Evolutionary conservation across 2,797 vertebrate genomes (phyloP).

Genomic region (Propithecus perrieri): DNA sequence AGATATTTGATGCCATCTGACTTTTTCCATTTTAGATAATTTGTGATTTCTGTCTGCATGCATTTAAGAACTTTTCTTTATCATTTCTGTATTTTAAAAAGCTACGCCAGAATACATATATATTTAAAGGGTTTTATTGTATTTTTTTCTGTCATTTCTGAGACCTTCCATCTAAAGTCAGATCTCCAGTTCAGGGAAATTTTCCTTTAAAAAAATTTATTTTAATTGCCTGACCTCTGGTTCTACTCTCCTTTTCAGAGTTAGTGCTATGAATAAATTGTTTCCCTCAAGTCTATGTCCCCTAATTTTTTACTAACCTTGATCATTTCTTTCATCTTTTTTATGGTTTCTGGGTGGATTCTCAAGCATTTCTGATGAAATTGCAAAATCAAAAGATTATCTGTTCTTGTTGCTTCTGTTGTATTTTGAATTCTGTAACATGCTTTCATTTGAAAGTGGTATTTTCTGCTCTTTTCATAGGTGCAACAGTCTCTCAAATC

Average conservation of each 20-base stretch:
- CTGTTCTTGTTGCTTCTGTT: background rate
- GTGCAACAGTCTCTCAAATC: background rate
- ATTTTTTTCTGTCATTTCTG: background rate
- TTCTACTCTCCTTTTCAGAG: background rate
- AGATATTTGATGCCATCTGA: background rate
- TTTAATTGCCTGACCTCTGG: background rate
- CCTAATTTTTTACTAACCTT: background rate
- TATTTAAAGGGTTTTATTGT: background rate
- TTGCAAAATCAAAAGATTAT: background rate
- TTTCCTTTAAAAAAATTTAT: background rate
- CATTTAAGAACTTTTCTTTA: background rate
- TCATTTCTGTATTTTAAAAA: background rate
- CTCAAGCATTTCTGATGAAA: background rate
- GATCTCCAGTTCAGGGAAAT: background rate
- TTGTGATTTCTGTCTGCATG: background rate
- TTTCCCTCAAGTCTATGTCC: background rate
- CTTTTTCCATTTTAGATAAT: constrained; percentile 11
- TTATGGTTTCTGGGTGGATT: background rate
- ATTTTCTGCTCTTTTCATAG: background rate
- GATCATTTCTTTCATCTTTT: background rate
- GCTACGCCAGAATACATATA: background rate
- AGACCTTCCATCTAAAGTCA: background rate
- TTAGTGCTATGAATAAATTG: background rate
- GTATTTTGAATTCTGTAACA: background rate
- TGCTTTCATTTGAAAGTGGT: constrained; percentile 1